A percentile compares a stretch with the other conserved stretches of the same genome.
Evolutionary conservation across 2,113 vertebrate species (phyloP).

Genomic region (Eubucco bourcierii): DNA sequence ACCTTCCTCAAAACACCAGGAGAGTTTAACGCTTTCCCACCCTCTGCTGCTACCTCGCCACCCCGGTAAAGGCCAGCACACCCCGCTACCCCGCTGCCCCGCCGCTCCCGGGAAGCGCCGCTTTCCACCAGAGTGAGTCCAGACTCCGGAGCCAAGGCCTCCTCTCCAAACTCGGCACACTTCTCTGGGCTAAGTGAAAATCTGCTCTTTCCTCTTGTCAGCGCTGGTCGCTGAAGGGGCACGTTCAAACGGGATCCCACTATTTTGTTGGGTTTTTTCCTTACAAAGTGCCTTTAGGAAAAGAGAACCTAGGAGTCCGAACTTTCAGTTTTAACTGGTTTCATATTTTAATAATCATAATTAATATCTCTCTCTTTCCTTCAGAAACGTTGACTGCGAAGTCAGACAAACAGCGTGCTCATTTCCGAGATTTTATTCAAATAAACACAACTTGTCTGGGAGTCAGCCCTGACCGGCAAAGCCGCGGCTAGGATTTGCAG

Average conservation of each 20-base stretch:
- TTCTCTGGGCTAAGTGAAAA: not conserved
- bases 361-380: not conserved
- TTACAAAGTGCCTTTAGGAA: not conserved
- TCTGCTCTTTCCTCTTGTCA: not conserved
- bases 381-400: not conserved
- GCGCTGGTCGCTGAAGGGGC: not conserved
- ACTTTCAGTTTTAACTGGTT: not conserved
- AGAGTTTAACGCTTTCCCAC: not conserved
- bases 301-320: not conserved
- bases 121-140: not conserved
- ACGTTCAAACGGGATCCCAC: not conserved
- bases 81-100: not conserved
- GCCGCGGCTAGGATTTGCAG: not conserved
- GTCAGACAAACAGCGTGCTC: not conserved
- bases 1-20: accelerated
- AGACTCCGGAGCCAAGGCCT: not conserved
- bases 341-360: not conserved
- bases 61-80: not conserved
- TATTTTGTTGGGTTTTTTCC: not conserved
- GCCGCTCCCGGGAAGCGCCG: not conserved
- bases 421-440: not conserved
- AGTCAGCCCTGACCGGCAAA: not conserved
- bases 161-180: not conserved
- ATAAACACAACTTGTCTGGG: not conserved
- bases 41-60: accelerated